Evolutionary conservation across 2,888 invertebrate species (phyloP).

Genomic region (Andrena dorsata): DNA sequence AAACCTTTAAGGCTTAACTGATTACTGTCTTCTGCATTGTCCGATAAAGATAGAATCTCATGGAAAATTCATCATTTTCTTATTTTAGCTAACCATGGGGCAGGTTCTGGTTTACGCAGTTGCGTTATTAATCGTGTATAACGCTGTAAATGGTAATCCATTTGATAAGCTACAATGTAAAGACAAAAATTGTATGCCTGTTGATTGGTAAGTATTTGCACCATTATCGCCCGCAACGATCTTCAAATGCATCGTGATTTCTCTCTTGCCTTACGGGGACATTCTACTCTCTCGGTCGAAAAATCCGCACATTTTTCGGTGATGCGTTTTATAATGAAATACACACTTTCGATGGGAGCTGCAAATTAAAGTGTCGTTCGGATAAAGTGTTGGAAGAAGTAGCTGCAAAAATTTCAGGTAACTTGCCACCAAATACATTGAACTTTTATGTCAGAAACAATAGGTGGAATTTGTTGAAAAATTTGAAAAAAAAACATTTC

Average conservation of each 20-base stretch:
- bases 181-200: conserved; percentile 88
- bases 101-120: conserved; percentile 8
- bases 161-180: conserved; percentile 81
- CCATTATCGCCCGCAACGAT: not conserved
- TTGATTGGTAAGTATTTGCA: conserved; percentile 88
- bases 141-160: not conserved
- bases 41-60: not conserved
- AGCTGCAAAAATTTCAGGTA: too few relatives aligned
- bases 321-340: too few relatives aligned
- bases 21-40: not conserved
- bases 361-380: too few relatives aligned
- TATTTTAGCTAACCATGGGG: conserved; percentile 14
- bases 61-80: not conserved
- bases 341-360: too few relatives aligned
- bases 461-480: too few relatives aligned
- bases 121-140: conserved; percentile 22
- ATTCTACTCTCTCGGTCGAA: too few relatives aligned
- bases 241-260: not conserved
- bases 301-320: too few relatives aligned
- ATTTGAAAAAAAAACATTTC: too few relatives aligned
- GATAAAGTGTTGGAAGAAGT: too few relatives aligned
- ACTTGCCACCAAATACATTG: too few relatives aligned
- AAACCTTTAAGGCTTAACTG: not conserved
- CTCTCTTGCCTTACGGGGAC: not conserved
- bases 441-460: too few relatives aligned